Evolutionary conservation across 2,888 invertebrate genomes (phyloP).

Genomic region (Yponomeuta cagnagella): DNA sequence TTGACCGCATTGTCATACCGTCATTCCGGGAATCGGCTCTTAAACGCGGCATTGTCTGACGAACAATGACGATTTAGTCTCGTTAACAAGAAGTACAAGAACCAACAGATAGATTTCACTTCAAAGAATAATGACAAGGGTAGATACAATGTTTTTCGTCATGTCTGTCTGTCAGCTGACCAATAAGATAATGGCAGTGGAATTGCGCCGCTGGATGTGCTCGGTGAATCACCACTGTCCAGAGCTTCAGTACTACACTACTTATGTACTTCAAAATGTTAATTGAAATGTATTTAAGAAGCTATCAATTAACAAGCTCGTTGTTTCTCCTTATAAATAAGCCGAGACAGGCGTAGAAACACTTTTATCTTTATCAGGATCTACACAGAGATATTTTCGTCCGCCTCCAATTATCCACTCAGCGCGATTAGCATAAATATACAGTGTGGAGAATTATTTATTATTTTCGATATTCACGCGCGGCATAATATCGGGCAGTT

Average conservation of each 20-base stretch:
- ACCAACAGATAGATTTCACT: conserved; percentile 1
- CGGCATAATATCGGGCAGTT: conserved; percentile 12
- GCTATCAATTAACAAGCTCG: background rate
- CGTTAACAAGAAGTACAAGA: background rate
- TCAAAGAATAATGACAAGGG: conserved; percentile 1
- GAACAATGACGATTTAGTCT: conserved; percentile 13
- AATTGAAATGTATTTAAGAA: background rate
- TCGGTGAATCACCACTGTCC: background rate
- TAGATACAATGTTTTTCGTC: background rate
- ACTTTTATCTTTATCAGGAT: conserved; percentile 6
- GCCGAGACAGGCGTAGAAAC: background rate
- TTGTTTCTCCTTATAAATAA: background rate
- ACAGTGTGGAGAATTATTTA: conserved; percentile 26
- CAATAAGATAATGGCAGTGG: background rate
- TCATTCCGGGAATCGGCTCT: conserved; percentile 9
- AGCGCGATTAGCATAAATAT: conserved; percentile 29
- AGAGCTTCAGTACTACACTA: background rate
- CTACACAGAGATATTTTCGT: conserved; percentile 7
- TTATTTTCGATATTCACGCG: conserved; percentile 21
- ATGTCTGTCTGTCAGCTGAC: background rate
- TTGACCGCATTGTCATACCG: conserved; percentile 19
- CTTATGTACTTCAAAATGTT: too few species aligned
- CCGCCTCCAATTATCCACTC: conserved; percentile 27
- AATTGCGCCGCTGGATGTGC: background rate
- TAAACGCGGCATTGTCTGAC: conserved; percentile 1